These are phyloP conservation scores for Mnemiopsis leidyi DNA, from an alignment of 37 sponge, comb jelly and placozoan species.

Conservation along the genomic window DNA sequence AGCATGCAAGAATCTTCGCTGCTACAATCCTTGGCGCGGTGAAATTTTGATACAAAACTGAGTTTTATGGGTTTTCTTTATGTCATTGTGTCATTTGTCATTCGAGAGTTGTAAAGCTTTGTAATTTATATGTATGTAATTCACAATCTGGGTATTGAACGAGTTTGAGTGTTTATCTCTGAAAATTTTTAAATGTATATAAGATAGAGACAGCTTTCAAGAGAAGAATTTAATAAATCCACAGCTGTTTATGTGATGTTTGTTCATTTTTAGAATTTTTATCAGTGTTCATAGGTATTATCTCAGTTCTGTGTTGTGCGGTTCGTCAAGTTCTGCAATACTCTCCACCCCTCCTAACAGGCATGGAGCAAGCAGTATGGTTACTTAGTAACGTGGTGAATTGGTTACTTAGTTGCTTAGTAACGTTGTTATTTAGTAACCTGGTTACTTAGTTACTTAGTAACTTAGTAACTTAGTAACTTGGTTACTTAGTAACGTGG, in stretches of 20 bases:
- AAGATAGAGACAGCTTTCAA: not conserved
- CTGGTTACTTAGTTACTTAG: no score
- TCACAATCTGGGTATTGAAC: not conserved
- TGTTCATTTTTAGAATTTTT: not conserved
- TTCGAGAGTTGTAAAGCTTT: not conserved
- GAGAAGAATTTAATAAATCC: not conserved
- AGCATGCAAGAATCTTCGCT: conserved; percentile 44
- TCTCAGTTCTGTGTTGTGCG: not conserved
- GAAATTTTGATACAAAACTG: not conserved
- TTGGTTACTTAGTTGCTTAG: no score
- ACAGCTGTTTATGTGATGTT: not conserved
- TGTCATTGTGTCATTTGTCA: not conserved
- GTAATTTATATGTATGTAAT: not conserved
- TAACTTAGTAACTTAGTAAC: no score
- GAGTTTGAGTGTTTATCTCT: not conserved
- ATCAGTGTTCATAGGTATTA: not conserved
- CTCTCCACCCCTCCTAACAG: not conserved
- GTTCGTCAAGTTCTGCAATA: not conserved
- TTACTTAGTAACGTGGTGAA: no score
- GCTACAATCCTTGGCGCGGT: conserved; percentile 58
- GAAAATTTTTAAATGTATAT: not conserved
- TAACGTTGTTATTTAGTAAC: no score
- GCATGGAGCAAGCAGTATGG: no score
- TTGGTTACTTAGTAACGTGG: no score
- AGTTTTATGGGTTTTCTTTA: not conserved